These are phyloP conservation scores for Erannis defoliaria DNA, from an alignment of 2,888 invertebrate species.

Conservation along the genomic window DNA sequence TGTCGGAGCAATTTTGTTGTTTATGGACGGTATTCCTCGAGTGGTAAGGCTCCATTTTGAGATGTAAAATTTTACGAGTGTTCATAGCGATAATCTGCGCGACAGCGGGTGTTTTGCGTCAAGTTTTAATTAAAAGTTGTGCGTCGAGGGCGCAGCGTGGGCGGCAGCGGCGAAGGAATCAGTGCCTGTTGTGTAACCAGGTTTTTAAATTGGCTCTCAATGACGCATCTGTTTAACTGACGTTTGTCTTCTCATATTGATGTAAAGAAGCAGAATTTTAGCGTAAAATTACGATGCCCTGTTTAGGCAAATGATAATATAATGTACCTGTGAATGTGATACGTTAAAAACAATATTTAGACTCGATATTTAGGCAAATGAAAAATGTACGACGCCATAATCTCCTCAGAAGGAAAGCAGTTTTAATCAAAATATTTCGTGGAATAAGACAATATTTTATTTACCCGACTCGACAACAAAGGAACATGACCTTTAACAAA, in stretches of 20 bases:
- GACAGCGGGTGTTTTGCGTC: conserved; percentile 54
- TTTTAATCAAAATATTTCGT: too few species aligned
- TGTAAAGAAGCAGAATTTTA: background rate
- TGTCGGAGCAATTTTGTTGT: conserved; percentile 63
- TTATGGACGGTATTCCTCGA: conserved; percentile 51
- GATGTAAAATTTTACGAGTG: conserved; percentile 53
- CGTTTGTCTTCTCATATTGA: background rate
- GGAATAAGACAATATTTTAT: background rate
- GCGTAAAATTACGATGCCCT: too few species aligned
- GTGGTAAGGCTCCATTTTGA: conserved; percentile 54
- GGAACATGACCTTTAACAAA: background rate
- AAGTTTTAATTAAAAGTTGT: conserved; percentile 74
- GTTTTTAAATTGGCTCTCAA: conserved; percentile 22
- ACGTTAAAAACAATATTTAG: too few species aligned
- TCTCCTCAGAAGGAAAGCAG: too few species aligned
- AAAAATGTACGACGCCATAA: too few species aligned
- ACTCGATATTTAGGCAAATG: too few species aligned
- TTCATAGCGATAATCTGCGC: conserved; percentile 44
- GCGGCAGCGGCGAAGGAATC: conserved; percentile 11
- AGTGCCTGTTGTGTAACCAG: conserved; percentile 6
- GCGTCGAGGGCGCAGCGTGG: conserved; percentile 40
- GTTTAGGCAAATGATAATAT: too few species aligned
- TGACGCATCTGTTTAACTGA: conserved; percentile 30
- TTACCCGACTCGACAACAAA: background rate
- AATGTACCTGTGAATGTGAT: too few species aligned